phyloP scores from a whole-genome alignment of 2,888 invertebrate species.

The Trichopoda pennipes region DNA sequence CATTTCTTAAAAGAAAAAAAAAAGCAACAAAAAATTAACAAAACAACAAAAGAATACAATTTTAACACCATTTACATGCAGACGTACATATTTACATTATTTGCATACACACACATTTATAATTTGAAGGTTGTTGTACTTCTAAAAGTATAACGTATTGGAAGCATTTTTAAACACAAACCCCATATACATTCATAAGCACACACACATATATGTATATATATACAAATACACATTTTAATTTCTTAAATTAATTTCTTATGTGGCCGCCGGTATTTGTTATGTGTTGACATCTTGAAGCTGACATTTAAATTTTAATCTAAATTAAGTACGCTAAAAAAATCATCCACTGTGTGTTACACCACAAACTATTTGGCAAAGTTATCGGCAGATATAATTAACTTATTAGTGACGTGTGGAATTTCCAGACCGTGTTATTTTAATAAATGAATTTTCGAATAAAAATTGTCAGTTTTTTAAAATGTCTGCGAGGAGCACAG shows the following conservation, averaged over 20 bases:
- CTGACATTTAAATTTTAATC: conserved; percentile 16
- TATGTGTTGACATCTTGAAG: not conserved
- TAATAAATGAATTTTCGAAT: too few relatives aligned
- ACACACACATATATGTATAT: too few relatives aligned
- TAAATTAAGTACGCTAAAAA: not conserved
- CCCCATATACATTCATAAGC: too few relatives aligned
- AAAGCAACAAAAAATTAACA: too few relatives aligned
- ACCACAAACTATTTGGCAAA: not conserved
- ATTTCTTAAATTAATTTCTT: conserved; percentile 14
- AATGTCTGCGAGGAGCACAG: too few relatives aligned
- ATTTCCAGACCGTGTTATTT: too few relatives aligned
- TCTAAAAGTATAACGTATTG: conserved; percentile 2
- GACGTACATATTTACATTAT: too few relatives aligned
- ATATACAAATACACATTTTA: not conserved
- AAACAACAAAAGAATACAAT: conserved; percentile 12
- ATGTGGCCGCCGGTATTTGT: not conserved
- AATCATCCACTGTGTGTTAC: not conserved
- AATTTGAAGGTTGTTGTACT: conserved; percentile 55
- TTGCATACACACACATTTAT: not conserved
- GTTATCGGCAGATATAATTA: not conserved
- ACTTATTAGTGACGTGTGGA: too few relatives aligned
- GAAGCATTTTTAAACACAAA: conserved; percentile 9
- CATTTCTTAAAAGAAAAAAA: too few relatives aligned
- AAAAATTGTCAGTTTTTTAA: too few relatives aligned
- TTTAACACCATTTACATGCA: conserved; percentile 23